These are phyloP conservation scores for Pseudomyrmex gracilis DNA, from an alignment of 1,140 invertebrate species.

Conservation along the genomic window DNA sequence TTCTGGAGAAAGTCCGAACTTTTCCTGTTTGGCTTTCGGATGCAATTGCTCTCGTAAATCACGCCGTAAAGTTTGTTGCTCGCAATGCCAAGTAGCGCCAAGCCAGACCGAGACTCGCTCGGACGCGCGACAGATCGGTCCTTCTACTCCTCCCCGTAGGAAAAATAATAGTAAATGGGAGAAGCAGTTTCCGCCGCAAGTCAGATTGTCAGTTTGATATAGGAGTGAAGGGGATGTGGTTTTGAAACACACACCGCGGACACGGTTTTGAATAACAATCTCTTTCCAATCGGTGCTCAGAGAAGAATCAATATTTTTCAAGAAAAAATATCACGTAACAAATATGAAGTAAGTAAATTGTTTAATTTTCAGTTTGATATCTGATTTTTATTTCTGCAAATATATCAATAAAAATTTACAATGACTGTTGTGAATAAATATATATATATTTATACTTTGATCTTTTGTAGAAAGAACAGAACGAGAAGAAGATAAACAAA, in stretches of 20 bases:
- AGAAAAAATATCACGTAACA: not conserved
- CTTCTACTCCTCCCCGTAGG: conserved; percentile 53
- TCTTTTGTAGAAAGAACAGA: too few species aligned
- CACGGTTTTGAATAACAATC: not conserved
- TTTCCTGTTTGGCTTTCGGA: conserved; percentile 72
- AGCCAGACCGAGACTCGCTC: conserved; percentile 41
- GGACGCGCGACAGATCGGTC: conserved; percentile 61
- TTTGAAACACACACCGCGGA: conserved; percentile 1
- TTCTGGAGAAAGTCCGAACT: conserved; percentile 25
- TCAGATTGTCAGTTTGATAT: conserved; percentile 2
- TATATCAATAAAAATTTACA: too few species aligned
- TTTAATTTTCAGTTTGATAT: not conserved
- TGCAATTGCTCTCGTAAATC: conserved; percentile 76
- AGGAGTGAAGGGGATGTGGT: not conserved
- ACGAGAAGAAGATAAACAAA: too few species aligned
- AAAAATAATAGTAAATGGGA: conserved; percentile 32
- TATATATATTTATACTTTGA: too few species aligned
- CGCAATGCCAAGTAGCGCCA: conserved; percentile 29
- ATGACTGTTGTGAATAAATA: too few species aligned
- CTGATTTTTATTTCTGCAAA: too few species aligned
- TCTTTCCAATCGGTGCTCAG: not conserved
- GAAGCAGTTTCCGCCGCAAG: conserved; percentile 4
- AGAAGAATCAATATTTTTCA: not conserved
- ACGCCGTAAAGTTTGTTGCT: conserved; percentile 76
- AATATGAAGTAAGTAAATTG: not conserved